Conservation (phyloP, 2,113 vertebrate species). For the Trematocara unimaculatum region DNA sequence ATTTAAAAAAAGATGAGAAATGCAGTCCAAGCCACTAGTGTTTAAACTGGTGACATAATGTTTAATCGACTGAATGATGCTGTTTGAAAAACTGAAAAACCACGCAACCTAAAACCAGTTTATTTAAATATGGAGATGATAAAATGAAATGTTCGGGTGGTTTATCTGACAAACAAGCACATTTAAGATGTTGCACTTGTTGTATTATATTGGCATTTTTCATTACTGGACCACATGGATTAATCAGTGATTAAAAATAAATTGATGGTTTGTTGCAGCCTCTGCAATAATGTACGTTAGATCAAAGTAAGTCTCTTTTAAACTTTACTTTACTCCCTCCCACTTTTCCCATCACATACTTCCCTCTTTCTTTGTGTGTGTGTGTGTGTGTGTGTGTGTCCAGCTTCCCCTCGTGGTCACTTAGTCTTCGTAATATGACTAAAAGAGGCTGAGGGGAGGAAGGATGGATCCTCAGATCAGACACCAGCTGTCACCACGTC, state of each 20-base stretch:
- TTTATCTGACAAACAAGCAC: background rate
- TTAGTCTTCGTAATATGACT: conserved; percentile 49
- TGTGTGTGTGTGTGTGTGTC: background rate
- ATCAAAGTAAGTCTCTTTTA: background rate
- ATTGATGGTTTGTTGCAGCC: background rate
- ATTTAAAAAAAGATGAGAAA: background rate
- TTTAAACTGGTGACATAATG: background rate
- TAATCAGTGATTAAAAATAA: background rate
- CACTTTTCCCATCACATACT: background rate
- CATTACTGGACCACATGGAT: background rate
- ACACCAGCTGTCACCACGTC: conserved; percentile 67
- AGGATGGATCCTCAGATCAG: conserved; percentile 65
- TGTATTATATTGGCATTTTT: background rate
- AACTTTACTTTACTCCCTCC: background rate
- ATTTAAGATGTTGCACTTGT: background rate
- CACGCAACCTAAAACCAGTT: background rate
- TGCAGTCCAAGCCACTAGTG: background rate
- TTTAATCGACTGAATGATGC: background rate
- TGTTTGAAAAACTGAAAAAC: background rate
- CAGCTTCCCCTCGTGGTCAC: background rate
- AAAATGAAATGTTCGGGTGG: background rate
- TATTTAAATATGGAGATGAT: background rate
- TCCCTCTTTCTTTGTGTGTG: background rate
- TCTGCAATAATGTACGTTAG: background rate
- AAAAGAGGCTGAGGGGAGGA: conserved; percentile 18